phyloP scores from a whole-genome alignment of 2,113 vertebrate species.

The Xiphophorus maculatus region DNA sequence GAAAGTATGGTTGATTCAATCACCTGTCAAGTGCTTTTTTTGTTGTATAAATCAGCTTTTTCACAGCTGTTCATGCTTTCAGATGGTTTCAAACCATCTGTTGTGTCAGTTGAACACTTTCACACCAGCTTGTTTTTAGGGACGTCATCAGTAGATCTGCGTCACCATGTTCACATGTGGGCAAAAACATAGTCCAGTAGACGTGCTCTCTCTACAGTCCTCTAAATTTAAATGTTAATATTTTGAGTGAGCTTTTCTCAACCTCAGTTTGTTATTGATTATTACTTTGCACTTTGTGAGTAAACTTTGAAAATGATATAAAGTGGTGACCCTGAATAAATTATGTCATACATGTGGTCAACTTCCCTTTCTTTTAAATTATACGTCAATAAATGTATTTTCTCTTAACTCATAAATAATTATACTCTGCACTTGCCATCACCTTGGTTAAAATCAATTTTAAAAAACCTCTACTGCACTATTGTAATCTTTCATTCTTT shows the following conservation, averaged over 20 bases:
- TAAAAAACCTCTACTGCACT: too few species aligned
- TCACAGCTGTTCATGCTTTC: background rate
- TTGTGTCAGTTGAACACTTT: background rate
- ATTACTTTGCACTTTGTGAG: too few species aligned
- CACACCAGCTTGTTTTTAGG: slow-evolving; percentile 1
- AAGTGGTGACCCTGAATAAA: too few species aligned
- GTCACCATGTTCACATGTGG: background rate
- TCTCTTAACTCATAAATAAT: too few species aligned
- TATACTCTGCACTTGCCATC: too few species aligned
- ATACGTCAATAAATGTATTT: too few species aligned
- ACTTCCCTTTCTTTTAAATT: too few species aligned
- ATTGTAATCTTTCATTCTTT: too few species aligned
- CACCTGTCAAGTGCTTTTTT: background rate
- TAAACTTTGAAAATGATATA: too few species aligned
- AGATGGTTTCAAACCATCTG: slow-evolving; percentile 7
- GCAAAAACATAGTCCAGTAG: background rate
- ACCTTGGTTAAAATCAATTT: too few species aligned
- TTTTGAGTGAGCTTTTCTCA: background rate
- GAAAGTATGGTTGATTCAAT: background rate
- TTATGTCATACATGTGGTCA: too few species aligned
- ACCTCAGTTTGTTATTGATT: too few species aligned
- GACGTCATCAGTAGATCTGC: background rate
- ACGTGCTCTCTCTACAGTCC: background rate
- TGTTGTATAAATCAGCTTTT: background rate
- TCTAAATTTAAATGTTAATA: background rate